Percentiles rank a stretch among this genome's conserved stretches.
These are phyloP conservation scores for Pygmarrhopalites habei DNA, from an alignment of 1,140 invertebrate species.

Conservation along the genomic window DNA sequence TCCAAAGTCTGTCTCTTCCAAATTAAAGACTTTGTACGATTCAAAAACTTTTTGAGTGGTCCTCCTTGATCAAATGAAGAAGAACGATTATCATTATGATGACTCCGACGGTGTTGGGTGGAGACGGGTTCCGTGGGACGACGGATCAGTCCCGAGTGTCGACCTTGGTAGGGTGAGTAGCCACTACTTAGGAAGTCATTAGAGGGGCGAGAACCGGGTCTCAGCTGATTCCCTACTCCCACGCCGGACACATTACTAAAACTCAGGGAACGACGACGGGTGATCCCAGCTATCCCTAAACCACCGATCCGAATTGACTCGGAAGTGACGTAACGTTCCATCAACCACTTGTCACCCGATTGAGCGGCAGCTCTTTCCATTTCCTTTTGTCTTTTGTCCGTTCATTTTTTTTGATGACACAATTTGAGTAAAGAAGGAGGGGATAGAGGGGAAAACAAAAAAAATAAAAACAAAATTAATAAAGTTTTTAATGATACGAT, in stretches of 20 bases:
- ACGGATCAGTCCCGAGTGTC: background rate
- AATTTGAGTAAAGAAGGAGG: background rate
- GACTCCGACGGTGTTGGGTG: constrained; percentile 8
- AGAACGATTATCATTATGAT: constrained; percentile 20
- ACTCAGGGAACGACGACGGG: constrained; percentile 21
- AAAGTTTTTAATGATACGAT: no score
- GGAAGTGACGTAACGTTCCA: constrained; percentile 37
- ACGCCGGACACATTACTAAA: constrained; percentile 25
- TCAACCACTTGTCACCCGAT: constrained; percentile 35
- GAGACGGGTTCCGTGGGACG: background rate
- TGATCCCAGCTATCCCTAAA: constrained; percentile 7
- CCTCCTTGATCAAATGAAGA: no score
- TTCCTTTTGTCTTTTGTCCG: constrained; percentile 12
- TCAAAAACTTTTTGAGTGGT: constrained; percentile 36
- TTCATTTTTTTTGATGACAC: background rate
- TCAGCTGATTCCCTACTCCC: background rate
- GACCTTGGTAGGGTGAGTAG: background rate
- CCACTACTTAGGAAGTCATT: background rate
- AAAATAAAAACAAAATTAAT: constrained; percentile 27
- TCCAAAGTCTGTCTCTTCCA: constrained; percentile 22
- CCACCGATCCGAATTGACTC: constrained; percentile 28
- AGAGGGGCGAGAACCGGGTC: background rate
- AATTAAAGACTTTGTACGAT: constrained; percentile 36
- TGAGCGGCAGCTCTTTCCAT: constrained; percentile 8
- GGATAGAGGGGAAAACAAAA: constrained; percentile 17